phyloP scores from a whole-genome alignment of 2,113 vertebrate genomes.

The Chamaetylas fuelleborni region DNA sequence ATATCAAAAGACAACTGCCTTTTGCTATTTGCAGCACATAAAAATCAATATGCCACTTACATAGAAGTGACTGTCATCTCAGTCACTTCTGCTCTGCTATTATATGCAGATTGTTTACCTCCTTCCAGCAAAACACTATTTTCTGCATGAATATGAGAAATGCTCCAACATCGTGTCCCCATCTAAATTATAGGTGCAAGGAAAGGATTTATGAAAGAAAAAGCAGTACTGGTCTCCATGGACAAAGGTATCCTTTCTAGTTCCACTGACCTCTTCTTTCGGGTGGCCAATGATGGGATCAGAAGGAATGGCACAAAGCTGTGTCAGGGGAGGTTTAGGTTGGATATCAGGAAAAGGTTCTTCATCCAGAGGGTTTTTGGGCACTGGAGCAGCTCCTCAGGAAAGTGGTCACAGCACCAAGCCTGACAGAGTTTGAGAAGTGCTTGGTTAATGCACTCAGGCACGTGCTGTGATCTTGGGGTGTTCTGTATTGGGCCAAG shows the following conservation, averaged over 20 bases:
- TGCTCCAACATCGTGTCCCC: not conserved
- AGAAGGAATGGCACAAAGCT: not conserved
- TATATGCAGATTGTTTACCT: not conserved
- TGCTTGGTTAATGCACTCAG: not conserved
- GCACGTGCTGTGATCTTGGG: not conserved
- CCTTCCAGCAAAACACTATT: not conserved
- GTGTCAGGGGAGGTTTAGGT: not conserved
- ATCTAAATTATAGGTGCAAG: not conserved
- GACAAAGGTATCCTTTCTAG: not conserved
- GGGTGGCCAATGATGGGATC: not conserved
- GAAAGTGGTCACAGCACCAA: not conserved
- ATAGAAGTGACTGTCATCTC: not conserved
- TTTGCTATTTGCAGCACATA: not conserved
- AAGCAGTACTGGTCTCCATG: not conserved
- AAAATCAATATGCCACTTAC: not conserved
- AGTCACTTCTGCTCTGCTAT: slow-evolving; percentile 7
- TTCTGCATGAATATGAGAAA: not conserved
- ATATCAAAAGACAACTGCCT: not conserved
- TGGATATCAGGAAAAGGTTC: not conserved
- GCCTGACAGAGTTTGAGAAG: rapidly evolving
- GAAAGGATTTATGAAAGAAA: not conserved
- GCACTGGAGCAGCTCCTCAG: not conserved
- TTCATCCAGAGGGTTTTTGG: not conserved
- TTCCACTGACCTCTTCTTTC: not conserved
- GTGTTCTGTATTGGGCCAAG: not conserved